These are phyloP conservation scores for Stegodyphus mimosarum DNA, from an alignment of 1,140 invertebrate genomes.

Conservation along the genomic window DNA sequence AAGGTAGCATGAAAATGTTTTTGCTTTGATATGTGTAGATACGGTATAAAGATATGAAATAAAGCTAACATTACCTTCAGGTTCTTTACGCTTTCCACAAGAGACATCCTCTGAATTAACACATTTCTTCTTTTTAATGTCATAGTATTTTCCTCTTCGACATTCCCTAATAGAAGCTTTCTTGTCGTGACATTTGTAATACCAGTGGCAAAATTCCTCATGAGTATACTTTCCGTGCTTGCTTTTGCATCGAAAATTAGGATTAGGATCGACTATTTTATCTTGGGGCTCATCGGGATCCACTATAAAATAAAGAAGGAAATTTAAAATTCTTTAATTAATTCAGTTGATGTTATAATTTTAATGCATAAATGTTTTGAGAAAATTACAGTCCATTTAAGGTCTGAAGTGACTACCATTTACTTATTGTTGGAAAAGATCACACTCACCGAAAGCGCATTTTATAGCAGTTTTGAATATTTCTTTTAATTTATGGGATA, in stretches of 20 bases:
- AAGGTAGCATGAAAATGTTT: no score
- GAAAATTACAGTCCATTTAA: no score
- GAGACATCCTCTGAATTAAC: background rate
- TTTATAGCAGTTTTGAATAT: no score
- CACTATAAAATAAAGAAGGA: background rate
- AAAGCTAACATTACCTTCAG: slow-evolving; percentile 14
- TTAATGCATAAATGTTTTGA: no score
- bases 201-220: slow-evolving; percentile 38
- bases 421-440: no score
- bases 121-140: slow-evolving; percentile 1
- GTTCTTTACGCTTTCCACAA: slow-evolving; percentile 4
- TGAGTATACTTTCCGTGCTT: background rate
- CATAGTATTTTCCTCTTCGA: slow-evolving; percentile 16
- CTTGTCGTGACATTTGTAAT: slow-evolving; percentile 31
- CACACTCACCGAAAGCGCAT: no score
- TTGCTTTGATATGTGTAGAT: no score
- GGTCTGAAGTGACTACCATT: no score
- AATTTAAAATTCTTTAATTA: no score
- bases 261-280: slow-evolving; percentile 42
- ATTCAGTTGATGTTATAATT: no score
- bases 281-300: slow-evolving; percentile 21
- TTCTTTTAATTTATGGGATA: no score
- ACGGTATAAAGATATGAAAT: background rate
- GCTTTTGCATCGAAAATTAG: slow-evolving; percentile 9
- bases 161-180: slow-evolving; percentile 6